Conservation (phyloP, 2,797 vertebrate species). For the Pangasius krempfi region DNA sequence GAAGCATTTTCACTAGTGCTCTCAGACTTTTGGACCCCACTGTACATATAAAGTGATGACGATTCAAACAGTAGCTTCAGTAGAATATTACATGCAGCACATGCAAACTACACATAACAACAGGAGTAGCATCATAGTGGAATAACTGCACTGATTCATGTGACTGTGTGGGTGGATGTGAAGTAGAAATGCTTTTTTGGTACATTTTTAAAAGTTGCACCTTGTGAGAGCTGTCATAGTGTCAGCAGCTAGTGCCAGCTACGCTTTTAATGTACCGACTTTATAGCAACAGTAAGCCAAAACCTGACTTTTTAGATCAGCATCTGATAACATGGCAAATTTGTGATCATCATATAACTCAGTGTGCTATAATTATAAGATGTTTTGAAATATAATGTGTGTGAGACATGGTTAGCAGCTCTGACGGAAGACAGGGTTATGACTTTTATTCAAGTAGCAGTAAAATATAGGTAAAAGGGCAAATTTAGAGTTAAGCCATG, state of each 20-base stretch:
- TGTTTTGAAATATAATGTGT: background rate
- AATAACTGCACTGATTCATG: slow-evolving; percentile 9
- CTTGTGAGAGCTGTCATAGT: background rate
- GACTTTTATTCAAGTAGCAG: background rate
- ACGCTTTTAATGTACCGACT: background rate
- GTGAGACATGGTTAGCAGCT: background rate
- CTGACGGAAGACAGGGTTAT: background rate
- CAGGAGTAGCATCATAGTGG: background rate
- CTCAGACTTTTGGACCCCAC: background rate
- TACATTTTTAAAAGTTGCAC: background rate
- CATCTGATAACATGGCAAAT: background rate
- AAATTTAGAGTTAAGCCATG: background rate
- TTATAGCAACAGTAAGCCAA: background rate
- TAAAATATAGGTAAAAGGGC: background rate
- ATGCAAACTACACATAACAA: background rate
- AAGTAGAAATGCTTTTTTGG: background rate
- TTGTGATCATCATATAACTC: background rate
- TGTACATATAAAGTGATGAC: background rate
- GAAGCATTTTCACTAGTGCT: background rate
- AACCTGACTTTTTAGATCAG: background rate
- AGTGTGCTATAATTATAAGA: background rate
- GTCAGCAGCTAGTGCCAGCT: background rate
- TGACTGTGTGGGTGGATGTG: background rate
- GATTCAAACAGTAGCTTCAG: background rate
- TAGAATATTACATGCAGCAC: background rate